Base-by-base conservation (phyloP, 2,797 vertebrate species). In the Spea hammondii region DNA sequence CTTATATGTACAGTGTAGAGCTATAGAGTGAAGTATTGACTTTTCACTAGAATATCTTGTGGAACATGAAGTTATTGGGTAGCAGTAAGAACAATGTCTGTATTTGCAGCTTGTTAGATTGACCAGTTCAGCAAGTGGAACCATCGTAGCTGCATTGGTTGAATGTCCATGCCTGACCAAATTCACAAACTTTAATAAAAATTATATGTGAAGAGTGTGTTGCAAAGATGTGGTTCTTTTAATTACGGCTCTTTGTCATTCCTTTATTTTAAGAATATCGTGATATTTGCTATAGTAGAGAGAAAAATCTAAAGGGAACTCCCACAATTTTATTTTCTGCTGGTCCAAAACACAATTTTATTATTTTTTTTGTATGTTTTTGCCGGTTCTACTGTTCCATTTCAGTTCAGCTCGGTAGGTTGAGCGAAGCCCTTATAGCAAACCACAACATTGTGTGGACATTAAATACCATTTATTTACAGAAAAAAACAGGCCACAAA, bases 141-240 rank as follows among this genome's bases (percentile, higher is more conserved):
- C 59, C 65, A 54, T 54, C 11, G 47, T 64, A 78, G 65, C 66
- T 70, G 75, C 53, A 69, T 48, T 50, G 8, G 72, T 79, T 32
- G 57, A 74, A 57, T 66, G 74, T 74, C 78, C 49, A 55, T 65
- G 57, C 74, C 67, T 74, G 78, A 74, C 65, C 72, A 75, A 79
- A 74, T 45, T 69, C 17, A 53, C 64, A 44, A 5, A 70, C 70
- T 75, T 49, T 70, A 80, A 75, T 75, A 75, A 80, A 80, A 65
- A 59, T 65, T 70, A 60, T 65, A 74, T 11, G 14, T 70, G 17
- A 50, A 13, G 44, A 13, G 47, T 72, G 55, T 60, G 70, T 45
- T 45, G 70, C 46, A 60, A 60, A 48, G 45, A 47, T 60, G 7
- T 72, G 10, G 7, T 72, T 72, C 6, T 60, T 72, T 48, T 14